These are phyloP conservation scores for Spodoptera litura DNA, from an alignment of 1,140 invertebrate genomes.

Conservation along the genomic window DNA sequence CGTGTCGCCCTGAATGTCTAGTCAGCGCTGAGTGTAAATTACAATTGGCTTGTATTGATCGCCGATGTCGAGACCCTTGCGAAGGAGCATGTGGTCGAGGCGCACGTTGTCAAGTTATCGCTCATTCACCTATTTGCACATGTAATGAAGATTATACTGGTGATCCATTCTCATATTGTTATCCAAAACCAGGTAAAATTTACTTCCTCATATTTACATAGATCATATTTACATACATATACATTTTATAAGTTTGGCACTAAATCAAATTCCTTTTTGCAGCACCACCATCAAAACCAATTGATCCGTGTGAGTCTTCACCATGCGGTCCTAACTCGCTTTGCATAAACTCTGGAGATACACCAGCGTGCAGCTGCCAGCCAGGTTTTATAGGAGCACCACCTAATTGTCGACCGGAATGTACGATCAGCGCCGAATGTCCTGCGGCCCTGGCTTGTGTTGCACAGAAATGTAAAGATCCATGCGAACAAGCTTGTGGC, in stretches of 20 bases:
- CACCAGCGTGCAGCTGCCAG: conserved; percentile 92
- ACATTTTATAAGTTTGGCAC: conserved; percentile 9
- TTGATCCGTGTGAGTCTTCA: conserved; percentile 90
- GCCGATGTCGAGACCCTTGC: conserved; percentile 89
- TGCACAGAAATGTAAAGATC: conserved; percentile 90
- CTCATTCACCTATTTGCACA: conserved; percentile 93
- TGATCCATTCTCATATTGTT: conserved; percentile 92
- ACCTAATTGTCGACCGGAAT: conserved; percentile 93
- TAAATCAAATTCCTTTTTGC: conserved; percentile 43
- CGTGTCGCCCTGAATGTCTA: conserved; percentile 90
- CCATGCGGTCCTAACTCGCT: conserved; percentile 94
- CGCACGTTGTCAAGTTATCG: conserved; percentile 93
- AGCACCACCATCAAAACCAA: conserved; percentile 62
- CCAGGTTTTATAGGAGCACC: conserved; percentile 92
- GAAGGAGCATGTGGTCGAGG: conserved; percentile 92
- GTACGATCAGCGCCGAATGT: conserved; percentile 91
- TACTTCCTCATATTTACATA: conserved; percentile 1
- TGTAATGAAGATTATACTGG: conserved; percentile 92
- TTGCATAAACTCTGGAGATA: conserved; percentile 89
- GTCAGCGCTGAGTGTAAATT: conserved; percentile 90
- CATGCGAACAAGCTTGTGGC: conserved; percentile 91
- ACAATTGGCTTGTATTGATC: conserved; percentile 88
- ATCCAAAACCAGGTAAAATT: conserved; percentile 84
- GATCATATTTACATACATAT: not conserved
- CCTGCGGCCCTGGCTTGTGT: conserved; percentile 90